phyloP scores from a whole-genome alignment of 2,113 vertebrate species.

The Zapus hudsonius region DNA sequence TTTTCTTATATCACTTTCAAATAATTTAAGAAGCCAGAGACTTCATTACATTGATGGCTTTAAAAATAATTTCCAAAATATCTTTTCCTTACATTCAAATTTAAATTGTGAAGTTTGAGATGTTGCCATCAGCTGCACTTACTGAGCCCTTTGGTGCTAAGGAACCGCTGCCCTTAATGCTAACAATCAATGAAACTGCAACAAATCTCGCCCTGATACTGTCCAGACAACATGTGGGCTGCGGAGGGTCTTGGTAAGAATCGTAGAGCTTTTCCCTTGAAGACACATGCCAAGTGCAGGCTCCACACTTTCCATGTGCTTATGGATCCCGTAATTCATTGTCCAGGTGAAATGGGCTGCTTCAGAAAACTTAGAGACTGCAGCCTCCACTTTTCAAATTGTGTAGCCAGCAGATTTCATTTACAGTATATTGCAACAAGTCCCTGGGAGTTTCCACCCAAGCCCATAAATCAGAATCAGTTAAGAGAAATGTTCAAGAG shows the following conservation, averaged over 20 bases:
- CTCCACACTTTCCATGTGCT: constrained; percentile 48
- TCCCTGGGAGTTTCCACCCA: constrained; percentile 74
- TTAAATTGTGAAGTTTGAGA: constrained; percentile 62
- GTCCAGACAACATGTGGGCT: constrained; percentile 53
- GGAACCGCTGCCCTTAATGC: constrained; percentile 32
- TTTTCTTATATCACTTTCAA: constrained; percentile 41
- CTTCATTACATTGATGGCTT: constrained; percentile 49
- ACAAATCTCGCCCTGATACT: constrained; percentile 69
- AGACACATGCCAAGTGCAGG: constrained; percentile 27
- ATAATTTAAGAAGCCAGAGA: constrained; percentile 42
- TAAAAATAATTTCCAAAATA: constrained; percentile 49
- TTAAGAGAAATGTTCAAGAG: constrained; percentile 82
- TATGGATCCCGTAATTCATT: constrained; percentile 73
- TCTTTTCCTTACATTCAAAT: constrained; percentile 52
- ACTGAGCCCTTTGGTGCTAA: constrained; percentile 59
- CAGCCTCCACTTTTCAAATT: constrained; percentile 79
- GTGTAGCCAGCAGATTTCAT: constrained; percentile 81
- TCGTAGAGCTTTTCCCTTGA: constrained; percentile 65
- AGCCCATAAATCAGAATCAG: constrained; percentile 81
- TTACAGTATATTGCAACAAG: constrained; percentile 83
- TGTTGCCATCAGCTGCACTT: constrained; percentile 33
- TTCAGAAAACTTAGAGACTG: constrained; percentile 74
- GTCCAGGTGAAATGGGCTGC: constrained; percentile 73
- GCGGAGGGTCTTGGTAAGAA: constrained; percentile 32
- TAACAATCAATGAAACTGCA: constrained; percentile 72